Evolutionary conservation across 2,888 invertebrate genomes (phyloP).

Genomic region (Kuschelorhynchus macadamiae): DNA sequence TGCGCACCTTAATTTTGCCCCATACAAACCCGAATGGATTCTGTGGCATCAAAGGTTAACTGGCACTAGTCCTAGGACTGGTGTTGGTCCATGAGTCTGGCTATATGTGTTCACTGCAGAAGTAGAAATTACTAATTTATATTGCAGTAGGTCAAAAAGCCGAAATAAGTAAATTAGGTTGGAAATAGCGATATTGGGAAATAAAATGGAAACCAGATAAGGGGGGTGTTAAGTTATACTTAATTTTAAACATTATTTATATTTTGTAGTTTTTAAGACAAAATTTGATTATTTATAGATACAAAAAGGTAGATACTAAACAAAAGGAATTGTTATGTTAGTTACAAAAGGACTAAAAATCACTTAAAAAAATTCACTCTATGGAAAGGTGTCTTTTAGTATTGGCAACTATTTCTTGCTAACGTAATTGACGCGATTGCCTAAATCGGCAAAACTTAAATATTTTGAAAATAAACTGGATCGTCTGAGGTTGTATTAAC

Average conservation of each 20-base stretch:
- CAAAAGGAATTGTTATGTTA: slow-evolving; percentile 13
- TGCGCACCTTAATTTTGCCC: slow-evolving; percentile 66
- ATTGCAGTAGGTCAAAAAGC: no score
- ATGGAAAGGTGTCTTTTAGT: slow-evolving; percentile 47
- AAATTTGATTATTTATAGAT: no score
- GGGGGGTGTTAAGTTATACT: no score
- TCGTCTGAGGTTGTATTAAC: no score
- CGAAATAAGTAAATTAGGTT: no score
- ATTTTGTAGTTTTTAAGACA: no score
- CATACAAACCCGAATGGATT: slow-evolving; percentile 64
- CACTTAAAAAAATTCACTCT: slow-evolving; percentile 14
- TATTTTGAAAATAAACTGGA: no score
- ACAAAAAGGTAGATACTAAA: no score
- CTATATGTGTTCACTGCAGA: background rate
- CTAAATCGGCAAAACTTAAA: no score
- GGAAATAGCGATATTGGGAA: no score
- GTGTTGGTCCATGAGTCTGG: slow-evolving; percentile 14
- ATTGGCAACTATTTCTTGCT: slow-evolving; percentile 49
- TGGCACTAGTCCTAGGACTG: slow-evolving; percentile 64
- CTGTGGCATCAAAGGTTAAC: slow-evolving; percentile 64
- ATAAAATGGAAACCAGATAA: no score
- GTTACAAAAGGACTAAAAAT: slow-evolving; percentile 33
- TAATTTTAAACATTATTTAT: no score
- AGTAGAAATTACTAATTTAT: background rate
- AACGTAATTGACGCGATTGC: slow-evolving; percentile 42